Conservation (phyloP, 2,888 invertebrate species). For the Andricus curvator region DNA sequence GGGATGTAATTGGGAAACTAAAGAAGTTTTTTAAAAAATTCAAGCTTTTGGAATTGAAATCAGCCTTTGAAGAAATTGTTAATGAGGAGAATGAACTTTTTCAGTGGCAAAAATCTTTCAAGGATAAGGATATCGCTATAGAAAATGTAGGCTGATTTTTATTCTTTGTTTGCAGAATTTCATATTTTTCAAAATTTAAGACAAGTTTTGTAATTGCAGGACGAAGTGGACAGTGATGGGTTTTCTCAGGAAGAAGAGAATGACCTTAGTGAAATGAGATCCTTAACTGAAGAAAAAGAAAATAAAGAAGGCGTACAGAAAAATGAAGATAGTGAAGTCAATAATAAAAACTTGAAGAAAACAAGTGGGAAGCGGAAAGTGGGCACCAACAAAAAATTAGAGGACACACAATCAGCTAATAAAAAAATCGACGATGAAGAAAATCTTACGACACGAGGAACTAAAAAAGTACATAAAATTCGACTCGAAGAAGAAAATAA, state of each 20-base stretch:
- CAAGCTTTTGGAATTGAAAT: conserved; percentile 41
- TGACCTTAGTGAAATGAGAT: neutral
- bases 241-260: neutral
- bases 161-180: no score
- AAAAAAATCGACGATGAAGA: neutral
- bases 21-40: conserved; percentile 50
- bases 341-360: neutral
- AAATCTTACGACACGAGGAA: neutral
- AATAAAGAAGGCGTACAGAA: neutral
- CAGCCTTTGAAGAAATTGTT: conserved; percentile 26
- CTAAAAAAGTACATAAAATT: neutral
- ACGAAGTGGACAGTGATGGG: neutral
- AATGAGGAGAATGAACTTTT: conserved; percentile 5
- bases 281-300: neutral
- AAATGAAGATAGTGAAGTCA: neutral
- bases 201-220: neutral
- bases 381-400: no score
- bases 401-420: no score
- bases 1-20: neutral
- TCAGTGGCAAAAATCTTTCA: neutral
- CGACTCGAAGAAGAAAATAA: neutral
- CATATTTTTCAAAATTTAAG: neutral
- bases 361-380: neutral
- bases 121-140: neutral
- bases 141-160: neutral